phyloP scores from a whole-genome alignment of 2,888 invertebrate species.

The Tipula confusa region DNA sequence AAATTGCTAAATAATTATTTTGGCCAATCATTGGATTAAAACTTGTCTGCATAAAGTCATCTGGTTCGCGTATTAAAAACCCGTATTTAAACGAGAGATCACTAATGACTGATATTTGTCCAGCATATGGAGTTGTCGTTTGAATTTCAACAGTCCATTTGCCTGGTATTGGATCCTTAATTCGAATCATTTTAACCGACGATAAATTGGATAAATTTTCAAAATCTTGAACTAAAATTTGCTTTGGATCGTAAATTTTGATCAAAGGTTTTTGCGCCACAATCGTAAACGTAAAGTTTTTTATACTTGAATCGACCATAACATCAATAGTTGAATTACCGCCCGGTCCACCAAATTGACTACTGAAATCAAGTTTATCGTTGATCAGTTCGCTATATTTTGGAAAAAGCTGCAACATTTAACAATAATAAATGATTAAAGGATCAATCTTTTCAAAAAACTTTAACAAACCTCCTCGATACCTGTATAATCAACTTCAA shows the following conservation, averaged over 20 bases:
- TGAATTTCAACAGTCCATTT: not conserved
- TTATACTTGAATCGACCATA: not conserved
- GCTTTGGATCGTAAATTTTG: not conserved
- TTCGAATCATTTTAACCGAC: not conserved
- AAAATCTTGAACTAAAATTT: not conserved
- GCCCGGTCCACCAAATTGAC: not conserved
- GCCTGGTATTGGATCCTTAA: not conserved
- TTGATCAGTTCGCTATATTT: not conserved
- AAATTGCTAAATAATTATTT: not conserved
- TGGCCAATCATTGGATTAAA: not conserved
- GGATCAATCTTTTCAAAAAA: not conserved
- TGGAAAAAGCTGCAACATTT: not conserved
- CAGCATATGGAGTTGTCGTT: not conserved
- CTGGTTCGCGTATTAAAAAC: not conserved
- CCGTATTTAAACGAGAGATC: slow-evolving; percentile 3
- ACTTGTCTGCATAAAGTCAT: not conserved
- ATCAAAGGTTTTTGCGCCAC: not conserved
- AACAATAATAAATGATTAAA: not conserved
- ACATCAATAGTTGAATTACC: not conserved
- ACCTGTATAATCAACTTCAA: not conserved
- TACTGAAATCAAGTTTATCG: not conserved
- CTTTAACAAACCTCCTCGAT: not conserved
- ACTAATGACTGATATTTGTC: not conserved
- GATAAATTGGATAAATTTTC: not conserved
- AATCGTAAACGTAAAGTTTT: not conserved